Conservation (phyloP, 2,888 invertebrate species). For the Pandemis corylana region DNA sequence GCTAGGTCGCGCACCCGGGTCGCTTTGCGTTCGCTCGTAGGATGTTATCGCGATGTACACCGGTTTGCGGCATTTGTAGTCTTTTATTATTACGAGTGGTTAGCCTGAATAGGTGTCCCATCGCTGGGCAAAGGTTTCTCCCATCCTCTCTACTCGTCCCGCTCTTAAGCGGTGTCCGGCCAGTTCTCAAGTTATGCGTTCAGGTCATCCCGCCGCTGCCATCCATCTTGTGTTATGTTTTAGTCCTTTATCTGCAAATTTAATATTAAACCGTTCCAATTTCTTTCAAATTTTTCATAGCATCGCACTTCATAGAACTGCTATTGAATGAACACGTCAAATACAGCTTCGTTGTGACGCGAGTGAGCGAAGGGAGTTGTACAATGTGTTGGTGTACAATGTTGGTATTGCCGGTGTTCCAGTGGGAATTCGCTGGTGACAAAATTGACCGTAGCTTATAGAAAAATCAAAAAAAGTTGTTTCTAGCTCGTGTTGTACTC, state of each 20-base stretch:
- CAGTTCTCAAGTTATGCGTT: too few species aligned
- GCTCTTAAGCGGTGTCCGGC: too few species aligned
- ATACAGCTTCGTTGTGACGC: slow-evolving; percentile 4
- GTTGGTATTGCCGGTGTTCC: slow-evolving; percentile 11
- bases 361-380: slow-evolving; percentile 26
- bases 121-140: too few species aligned
- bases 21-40: background rate
- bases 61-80: background rate
- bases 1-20: background rate
- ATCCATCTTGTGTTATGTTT: too few species aligned
- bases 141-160: too few species aligned
- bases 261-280: background rate
- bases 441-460: slow-evolving; percentile 16
- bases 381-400: background rate
- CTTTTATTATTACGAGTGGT: too few species aligned
- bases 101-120: too few species aligned
- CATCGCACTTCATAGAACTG: background rate
- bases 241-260: background rate
- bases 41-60: background rate
- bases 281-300: background rate
- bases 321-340: slow-evolving; percentile 14
- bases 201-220: too few species aligned
- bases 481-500: background rate
- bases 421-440: slow-evolving; percentile 4
- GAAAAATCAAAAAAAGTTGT: slow-evolving; percentile 5